These are phyloP conservation scores for Stichopus chloronotus DNA, from an alignment of 35 echinoderm and acorn worm genomes.

Conservation along the genomic window DNA sequence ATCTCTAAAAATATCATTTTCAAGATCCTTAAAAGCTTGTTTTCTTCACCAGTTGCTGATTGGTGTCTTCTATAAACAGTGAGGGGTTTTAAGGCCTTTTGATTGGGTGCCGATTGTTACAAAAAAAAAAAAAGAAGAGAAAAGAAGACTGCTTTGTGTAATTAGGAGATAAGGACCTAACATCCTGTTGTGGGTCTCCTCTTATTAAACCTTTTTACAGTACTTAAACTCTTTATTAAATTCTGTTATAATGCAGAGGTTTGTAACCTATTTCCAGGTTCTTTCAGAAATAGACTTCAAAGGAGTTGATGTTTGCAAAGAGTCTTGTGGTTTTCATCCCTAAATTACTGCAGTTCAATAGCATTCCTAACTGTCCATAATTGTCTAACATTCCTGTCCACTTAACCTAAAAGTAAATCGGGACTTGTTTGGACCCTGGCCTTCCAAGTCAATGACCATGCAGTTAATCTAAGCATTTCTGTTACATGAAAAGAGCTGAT, in stretches of 20 bases:
- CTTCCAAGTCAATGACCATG: too few relatives aligned
- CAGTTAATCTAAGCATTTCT: too few relatives aligned
- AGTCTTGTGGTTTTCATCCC: background rate
- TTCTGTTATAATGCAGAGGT: background rate
- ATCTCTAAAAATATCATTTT: conserved; percentile 22
- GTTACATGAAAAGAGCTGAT: too few relatives aligned
- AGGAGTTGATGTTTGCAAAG: background rate
- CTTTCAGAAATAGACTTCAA: background rate
- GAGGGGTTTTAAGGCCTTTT: background rate
- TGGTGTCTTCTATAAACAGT: background rate
- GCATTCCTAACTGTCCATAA: too few relatives aligned
- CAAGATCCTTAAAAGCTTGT: background rate
- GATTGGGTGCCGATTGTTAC: too few relatives aligned
- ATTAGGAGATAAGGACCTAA: conserved; percentile 30
- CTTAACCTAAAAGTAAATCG: too few relatives aligned
- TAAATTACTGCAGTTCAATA: background rate
- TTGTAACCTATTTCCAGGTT: background rate
- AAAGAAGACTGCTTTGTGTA: background rate
- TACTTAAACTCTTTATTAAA: background rate
- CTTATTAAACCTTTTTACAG: background rate
- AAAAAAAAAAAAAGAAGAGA: background rate
- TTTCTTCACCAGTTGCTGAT: background rate
- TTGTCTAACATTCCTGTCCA: too few relatives aligned
- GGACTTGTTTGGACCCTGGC: too few relatives aligned
- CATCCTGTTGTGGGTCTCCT: conserved; percentile 4